A percentile compares a stretch with the other conserved stretches of the same genome.
Conservation (phyloP, 35 echinoderm and acorn worm species). For the Nesometra sesokonis region DNA sequence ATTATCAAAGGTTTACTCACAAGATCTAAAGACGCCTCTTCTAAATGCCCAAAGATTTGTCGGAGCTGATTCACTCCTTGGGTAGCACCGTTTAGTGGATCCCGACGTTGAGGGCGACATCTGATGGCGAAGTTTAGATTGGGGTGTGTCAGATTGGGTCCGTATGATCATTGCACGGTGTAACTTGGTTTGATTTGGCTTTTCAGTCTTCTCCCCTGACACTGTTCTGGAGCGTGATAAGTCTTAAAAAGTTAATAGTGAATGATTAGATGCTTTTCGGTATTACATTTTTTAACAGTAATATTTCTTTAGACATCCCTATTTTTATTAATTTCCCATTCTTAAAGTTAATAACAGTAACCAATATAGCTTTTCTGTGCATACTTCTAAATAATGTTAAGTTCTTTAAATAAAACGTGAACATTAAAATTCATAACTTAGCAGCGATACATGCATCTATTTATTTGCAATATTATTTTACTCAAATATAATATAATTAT, state of each 20-base stretch:
- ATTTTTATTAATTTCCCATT: too few relatives aligned
- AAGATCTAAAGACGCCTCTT: background rate
- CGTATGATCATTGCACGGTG: background rate
- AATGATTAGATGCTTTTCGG: too few relatives aligned
- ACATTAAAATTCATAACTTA: too few relatives aligned
- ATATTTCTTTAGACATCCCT: too few relatives aligned
- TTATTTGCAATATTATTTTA: too few relatives aligned
- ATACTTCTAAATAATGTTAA: too few relatives aligned
- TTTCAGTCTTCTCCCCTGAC: background rate
- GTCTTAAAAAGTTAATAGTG: background rate
- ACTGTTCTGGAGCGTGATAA: background rate
- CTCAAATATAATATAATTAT: too few relatives aligned
- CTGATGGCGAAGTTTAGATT: background rate
- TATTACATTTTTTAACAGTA: too few relatives aligned
- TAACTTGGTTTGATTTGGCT: background rate
- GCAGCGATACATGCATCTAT: too few relatives aligned
- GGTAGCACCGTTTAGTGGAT: background rate
- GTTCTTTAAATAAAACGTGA: too few relatives aligned
- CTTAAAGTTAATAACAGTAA: too few relatives aligned
- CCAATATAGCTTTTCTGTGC: too few relatives aligned
- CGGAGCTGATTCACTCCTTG: background rate
- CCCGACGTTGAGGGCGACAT: background rate
- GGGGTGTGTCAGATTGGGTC: background rate
- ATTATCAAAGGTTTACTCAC: background rate
- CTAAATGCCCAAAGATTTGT: background rate